Evolutionary conservation across 2,888 invertebrate species (phyloP).

Genomic region (Noctua janthina): DNA sequence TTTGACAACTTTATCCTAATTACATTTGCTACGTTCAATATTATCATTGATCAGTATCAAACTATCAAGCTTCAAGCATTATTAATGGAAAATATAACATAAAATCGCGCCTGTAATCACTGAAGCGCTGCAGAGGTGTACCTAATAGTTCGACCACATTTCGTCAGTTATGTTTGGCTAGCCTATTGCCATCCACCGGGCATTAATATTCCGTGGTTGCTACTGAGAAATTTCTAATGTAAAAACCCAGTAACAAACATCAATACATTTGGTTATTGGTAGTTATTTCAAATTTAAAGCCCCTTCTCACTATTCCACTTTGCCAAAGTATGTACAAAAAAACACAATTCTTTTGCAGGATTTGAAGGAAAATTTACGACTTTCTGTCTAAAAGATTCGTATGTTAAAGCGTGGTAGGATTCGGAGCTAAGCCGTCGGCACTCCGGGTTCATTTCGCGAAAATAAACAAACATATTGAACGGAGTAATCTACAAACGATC

Average conservation of each 20-base stretch:
- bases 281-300: background rate
- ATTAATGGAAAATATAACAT: too few species aligned
- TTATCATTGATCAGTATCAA: background rate
- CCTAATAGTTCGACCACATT: background rate
- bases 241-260: background rate
- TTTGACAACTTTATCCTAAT: background rate
- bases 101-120: too few species aligned
- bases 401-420: constrained; percentile 47
- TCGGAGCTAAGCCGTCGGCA: constrained; percentile 44
- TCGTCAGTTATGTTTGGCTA: background rate
- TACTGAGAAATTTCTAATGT: background rate
- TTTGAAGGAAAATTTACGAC: constrained; percentile 58
- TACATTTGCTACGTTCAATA: background rate
- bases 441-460: constrained; percentile 58
- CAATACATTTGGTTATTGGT: background rate
- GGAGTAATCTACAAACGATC: constrained; percentile 67
- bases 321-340: background rate
- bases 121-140: too few species aligned
- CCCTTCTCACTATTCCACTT: background rate
- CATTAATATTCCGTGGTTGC: background rate
- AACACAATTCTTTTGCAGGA: constrained; percentile 21
- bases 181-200: background rate
- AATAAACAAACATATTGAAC: constrained; percentile 66
- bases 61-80: too few species aligned
- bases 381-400: constrained; percentile 44